phyloP scores from a whole-genome alignment of 2,113 vertebrate genomes.

The Sapajus apella region DNA sequence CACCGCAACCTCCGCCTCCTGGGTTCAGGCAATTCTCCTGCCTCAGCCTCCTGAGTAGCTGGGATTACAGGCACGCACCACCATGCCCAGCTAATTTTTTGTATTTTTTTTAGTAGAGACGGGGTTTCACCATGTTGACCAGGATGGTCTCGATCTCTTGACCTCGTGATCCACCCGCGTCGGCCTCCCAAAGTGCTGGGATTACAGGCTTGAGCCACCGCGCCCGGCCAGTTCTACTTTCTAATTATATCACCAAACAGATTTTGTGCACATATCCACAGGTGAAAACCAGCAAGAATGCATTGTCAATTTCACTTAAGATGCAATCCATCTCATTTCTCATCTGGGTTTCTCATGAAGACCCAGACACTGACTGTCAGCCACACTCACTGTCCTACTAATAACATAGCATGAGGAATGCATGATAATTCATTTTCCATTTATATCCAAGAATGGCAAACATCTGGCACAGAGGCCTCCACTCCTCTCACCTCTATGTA shows the following conservation, averaged over 20 bases:
- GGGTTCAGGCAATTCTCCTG: too few species aligned
- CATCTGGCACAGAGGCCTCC: neutral
- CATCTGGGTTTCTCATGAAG: neutral
- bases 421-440: conserved; percentile 1
- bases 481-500: neutral
- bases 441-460: neutral
- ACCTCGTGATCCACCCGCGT: too few species aligned
- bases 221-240: neutral
- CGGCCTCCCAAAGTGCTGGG: too few species aligned
- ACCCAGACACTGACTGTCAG: neutral
- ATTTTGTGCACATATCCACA: neutral
- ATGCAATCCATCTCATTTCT: conserved; percentile 33
- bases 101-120: too few species aligned
- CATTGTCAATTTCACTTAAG: conserved; percentile 4
- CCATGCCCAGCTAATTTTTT: too few species aligned
- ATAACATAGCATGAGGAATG: neutral
- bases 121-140: too few species aligned
- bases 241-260: conserved; percentile 4
- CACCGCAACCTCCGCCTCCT: too few species aligned
- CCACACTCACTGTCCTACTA: neutral
- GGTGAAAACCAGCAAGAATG: neutral
- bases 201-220: too few species aligned
- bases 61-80: too few species aligned
- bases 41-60: too few species aligned
- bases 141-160: too few species aligned